Percentiles rank a stretch among this genome's conserved stretches.
Evolutionary conservation across 2,888 invertebrate genomes (phyloP).

Genomic region (Corbicula japonica): DNA sequence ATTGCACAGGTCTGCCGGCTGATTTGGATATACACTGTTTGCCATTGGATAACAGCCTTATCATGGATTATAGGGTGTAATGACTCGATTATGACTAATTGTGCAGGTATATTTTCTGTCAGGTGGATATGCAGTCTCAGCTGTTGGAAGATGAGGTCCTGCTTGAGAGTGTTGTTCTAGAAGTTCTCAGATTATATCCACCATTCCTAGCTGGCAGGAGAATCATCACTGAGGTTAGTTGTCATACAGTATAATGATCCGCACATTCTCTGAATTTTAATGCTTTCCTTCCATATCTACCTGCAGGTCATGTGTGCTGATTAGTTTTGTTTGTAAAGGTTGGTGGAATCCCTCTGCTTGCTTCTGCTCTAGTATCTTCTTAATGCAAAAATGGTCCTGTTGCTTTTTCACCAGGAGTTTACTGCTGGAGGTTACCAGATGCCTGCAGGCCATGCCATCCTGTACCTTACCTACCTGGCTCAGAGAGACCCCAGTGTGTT

Average conservation of each 20-base stretch:
- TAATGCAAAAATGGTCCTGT: too few species aligned
- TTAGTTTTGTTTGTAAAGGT: too few species aligned
- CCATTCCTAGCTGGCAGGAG: conserved; percentile 82
- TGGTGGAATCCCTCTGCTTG: too few species aligned
- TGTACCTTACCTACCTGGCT: conserved; percentile 79
- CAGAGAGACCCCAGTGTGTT: conserved; percentile 81
- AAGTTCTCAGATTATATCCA: conserved; percentile 80
- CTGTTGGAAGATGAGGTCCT: conserved; percentile 64
- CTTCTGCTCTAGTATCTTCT: too few species aligned
- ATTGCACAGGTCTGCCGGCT: too few species aligned
- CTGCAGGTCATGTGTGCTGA: too few species aligned
- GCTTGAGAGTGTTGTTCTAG: conserved; percentile 72
- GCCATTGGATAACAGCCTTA: too few species aligned
- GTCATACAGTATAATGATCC: too few species aligned
- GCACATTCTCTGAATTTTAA: background rate
- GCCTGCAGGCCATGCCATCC: conserved; percentile 73
- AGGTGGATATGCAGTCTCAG: conserved; percentile 65
- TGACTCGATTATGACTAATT: too few species aligned
- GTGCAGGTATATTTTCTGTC: conserved; percentile 33
- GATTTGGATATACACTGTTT: too few species aligned
- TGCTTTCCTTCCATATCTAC: too few species aligned
- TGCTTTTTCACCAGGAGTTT: conserved; percentile 75
- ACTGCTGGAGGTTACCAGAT: conserved; percentile 75
- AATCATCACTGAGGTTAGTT: conserved; percentile 74
- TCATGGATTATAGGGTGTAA: too few species aligned